These are phyloP conservation scores for Ancistrus triradiatus DNA, from an alignment of 2,113 vertebrate genomes.

Conservation along the genomic window DNA sequence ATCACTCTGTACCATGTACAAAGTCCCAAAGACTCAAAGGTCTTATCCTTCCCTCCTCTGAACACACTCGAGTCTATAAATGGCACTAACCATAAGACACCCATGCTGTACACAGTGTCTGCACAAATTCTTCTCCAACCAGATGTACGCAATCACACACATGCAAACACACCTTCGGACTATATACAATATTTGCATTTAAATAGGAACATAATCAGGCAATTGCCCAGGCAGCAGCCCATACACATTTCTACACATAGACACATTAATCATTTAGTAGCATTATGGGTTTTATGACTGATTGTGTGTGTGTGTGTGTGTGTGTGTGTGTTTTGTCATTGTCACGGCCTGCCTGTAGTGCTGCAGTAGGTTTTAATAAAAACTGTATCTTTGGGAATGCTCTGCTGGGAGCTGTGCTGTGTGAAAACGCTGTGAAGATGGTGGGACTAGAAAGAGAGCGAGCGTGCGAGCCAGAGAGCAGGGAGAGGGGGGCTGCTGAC, in stretches of 20 bases:
- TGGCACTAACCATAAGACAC: too few relatives aligned
- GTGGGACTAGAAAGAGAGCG: constrained; percentile 58
- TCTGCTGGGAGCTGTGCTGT: constrained; percentile 61
- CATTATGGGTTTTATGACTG: constrained; percentile 7
- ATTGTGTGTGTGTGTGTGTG: constrained; percentile 39
- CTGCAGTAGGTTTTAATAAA: constrained; percentile 76
- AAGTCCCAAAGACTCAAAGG: too few relatives aligned
- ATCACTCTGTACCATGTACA: too few relatives aligned
- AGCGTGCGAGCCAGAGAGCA: constrained; percentile 18
- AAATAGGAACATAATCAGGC: constrained; percentile 3
- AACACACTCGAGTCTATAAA: too few relatives aligned
- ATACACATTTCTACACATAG: constrained; percentile 5
- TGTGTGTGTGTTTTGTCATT: constrained; percentile 53
- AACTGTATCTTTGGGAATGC: constrained; percentile 72
- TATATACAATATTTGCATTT: background rate
- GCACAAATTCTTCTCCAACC: too few relatives aligned
- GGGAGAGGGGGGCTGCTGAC: constrained; percentile 61
- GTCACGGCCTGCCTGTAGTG: constrained; percentile 53
- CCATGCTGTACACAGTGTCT: too few relatives aligned
- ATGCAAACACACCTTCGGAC: constrained; percentile 10
- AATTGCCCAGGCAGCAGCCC: constrained; percentile 3
- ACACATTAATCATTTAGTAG: constrained; percentile 43
- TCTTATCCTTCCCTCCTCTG: too few relatives aligned
- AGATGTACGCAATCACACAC: background rate
- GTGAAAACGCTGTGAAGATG: constrained; percentile 41